phyloP scores from a whole-genome alignment of 2,888 invertebrate species.

The Onthophagus sagittarius region DNA sequence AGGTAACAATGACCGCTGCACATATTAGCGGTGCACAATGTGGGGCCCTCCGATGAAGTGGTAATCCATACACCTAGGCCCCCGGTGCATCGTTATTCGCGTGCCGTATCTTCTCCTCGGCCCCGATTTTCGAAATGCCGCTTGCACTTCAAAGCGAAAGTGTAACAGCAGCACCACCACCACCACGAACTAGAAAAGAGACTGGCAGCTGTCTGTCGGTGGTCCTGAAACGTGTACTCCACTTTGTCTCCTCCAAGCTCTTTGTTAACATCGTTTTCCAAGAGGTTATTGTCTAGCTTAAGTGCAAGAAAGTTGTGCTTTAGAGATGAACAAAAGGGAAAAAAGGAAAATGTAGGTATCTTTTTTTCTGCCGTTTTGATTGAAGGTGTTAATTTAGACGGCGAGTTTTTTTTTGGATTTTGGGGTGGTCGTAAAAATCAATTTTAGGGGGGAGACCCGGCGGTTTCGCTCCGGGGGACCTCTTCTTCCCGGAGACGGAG shows the following conservation, averaged over 20 bases:
- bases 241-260: not conserved
- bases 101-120: not conserved
- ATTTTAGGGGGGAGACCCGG: not conserved
- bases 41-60: not conserved
- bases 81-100: not conserved
- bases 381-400: too few species aligned
- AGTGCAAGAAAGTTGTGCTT: not conserved
- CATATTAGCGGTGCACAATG: not conserved
- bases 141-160: not conserved
- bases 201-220: not conserved
- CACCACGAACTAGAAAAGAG: not conserved
- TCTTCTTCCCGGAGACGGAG: constrained; percentile 16
- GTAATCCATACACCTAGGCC: not conserved
- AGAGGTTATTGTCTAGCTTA: not conserved
- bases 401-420: too few species aligned
- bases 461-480: not conserved
- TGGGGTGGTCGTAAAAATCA: not conserved
- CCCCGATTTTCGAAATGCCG: not conserved
- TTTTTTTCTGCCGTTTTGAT: too few species aligned
- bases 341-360: too few species aligned
- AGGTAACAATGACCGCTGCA: not conserved
- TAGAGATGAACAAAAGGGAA: too few species aligned
- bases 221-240: not conserved
- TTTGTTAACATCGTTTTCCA: not conserved
- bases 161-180: not conserved